Evolutionary conservation across 2,888 invertebrate species (phyloP).

Genomic region (Pandemis corylana): DNA sequence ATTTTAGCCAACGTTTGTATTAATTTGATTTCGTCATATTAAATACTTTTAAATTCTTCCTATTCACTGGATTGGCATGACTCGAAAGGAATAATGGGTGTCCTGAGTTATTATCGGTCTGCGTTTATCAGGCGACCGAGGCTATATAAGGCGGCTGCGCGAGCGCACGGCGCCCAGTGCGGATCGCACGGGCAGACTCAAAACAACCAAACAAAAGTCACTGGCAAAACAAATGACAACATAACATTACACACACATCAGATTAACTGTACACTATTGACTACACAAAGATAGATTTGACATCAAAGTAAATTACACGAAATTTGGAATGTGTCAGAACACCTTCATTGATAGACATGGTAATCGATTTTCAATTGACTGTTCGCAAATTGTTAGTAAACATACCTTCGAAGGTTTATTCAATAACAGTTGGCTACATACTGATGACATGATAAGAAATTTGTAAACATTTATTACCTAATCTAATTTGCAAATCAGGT

Average conservation of each 20-base stretch:
- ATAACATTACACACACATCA: slow-evolving; percentile 6
- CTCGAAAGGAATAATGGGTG: neutral
- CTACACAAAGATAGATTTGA: neutral
- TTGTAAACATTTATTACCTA: slow-evolving; percentile 10
- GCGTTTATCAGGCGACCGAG: slow-evolving; percentile 55
- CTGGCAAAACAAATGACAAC: slow-evolving; percentile 13
- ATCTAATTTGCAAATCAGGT: slow-evolving; percentile 14
- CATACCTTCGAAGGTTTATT: slow-evolving; percentile 17
- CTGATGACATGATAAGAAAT: slow-evolving; percentile 15
- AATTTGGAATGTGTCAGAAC: slow-evolving; percentile 7
- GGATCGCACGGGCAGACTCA: slow-evolving; percentile 79
- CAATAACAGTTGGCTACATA: neutral
- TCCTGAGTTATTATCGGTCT: slow-evolving; percentile 30
- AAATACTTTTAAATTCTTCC: neutral
- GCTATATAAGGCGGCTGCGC: slow-evolving; percentile 64
- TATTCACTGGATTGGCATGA: neutral
- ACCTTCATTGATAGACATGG: slow-evolving; percentile 25
- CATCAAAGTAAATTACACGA: neutral
- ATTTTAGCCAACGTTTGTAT: neutral
- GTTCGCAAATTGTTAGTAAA: slow-evolving; percentile 21
- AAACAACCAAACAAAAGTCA: slow-evolving; percentile 54
- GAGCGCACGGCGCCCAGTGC: slow-evolving; percentile 68
- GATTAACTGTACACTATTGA: neutral
- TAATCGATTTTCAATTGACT: slow-evolving; percentile 9
- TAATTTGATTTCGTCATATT: neutral